A percentile compares a stretch with the other conserved stretches of the same genome.
Conservation (phyloP, 2,888 invertebrate genomes). For the Sipha maydis region DNA sequence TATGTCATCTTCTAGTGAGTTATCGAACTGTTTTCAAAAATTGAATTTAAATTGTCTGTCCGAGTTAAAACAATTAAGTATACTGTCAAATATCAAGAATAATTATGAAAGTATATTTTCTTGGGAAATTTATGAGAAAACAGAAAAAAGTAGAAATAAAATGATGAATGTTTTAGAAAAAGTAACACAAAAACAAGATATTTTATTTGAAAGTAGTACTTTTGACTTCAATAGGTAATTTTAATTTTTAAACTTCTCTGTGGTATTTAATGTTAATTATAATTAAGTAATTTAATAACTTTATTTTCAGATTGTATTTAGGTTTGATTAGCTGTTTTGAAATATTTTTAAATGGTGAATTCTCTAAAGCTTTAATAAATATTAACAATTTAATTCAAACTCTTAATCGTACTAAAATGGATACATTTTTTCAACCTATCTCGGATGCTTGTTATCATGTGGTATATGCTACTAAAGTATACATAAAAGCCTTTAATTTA, state of each 20-base stretch:
- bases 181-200: conserved; percentile 16
- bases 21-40: background rate
- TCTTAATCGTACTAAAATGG: background rate
- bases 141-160: background rate
- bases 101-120: conserved; percentile 13
- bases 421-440: conserved; percentile 26
- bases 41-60: background rate
- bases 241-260: background rate
- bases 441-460: conserved; percentile 22
- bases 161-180: background rate
- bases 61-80: background rate
- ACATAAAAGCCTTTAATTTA: background rate
- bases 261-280: background rate
- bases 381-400: background rate
- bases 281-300: background rate
- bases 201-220: background rate
- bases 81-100: background rate
- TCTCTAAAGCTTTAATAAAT: background rate
- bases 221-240: background rate
- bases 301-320: background rate
- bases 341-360: conserved; percentile 2
- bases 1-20: background rate
- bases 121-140: conserved; percentile 7
- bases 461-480: background rate
- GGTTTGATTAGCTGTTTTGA: conserved; percentile 15